Evolutionary conservation across 1,140 invertebrate species (phyloP).

Genomic region (Steinernema khuongi): DNA sequence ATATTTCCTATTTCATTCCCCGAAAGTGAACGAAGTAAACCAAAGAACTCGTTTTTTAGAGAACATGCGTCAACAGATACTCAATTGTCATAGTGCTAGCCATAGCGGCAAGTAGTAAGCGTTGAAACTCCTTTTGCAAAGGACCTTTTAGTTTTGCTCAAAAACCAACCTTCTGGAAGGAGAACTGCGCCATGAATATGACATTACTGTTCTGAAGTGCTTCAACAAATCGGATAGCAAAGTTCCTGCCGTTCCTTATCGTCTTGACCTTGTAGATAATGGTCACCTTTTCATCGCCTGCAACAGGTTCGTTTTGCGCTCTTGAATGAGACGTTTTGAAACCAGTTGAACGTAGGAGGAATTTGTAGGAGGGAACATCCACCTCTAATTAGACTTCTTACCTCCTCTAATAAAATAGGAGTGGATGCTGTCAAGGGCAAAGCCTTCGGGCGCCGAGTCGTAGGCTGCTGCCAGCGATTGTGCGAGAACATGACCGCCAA

Average conservation of each 20-base stretch:
- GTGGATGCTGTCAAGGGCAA: conserved; percentile 27
- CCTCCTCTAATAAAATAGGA: conserved; percentile 35
- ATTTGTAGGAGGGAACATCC: too few relatives aligned
- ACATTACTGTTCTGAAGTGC: conserved; percentile 26
- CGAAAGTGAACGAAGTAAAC: conserved; percentile 2
- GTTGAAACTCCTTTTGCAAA: not conserved
- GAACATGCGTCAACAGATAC: not conserved
- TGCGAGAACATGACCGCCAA: conserved; percentile 28
- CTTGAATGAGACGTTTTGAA: not conserved
- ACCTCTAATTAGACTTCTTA: not conserved
- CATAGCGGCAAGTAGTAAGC: not conserved
- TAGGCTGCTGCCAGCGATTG: conserved; percentile 31
- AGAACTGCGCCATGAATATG: conserved; percentile 29
- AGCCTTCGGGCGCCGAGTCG: conserved; percentile 27
- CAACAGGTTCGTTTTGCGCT: not conserved
- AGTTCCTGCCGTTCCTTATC: conserved; percentile 26
- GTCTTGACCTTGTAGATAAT: conserved; percentile 31
- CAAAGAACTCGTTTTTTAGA: not conserved
- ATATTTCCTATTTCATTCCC: conserved; percentile 16
- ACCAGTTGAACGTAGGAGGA: too few relatives aligned
- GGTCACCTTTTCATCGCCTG: conserved; percentile 24
- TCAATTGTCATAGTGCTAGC: not conserved
- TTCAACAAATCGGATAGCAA: conserved; percentile 31
- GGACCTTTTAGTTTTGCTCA: not conserved
- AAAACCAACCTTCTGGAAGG: conserved; percentile 23